Percentiles rank a stretch among this genome's conserved stretches.
Conservation (phyloP, 2,113 vertebrate genomes). For the Bubo bubo region DNA sequence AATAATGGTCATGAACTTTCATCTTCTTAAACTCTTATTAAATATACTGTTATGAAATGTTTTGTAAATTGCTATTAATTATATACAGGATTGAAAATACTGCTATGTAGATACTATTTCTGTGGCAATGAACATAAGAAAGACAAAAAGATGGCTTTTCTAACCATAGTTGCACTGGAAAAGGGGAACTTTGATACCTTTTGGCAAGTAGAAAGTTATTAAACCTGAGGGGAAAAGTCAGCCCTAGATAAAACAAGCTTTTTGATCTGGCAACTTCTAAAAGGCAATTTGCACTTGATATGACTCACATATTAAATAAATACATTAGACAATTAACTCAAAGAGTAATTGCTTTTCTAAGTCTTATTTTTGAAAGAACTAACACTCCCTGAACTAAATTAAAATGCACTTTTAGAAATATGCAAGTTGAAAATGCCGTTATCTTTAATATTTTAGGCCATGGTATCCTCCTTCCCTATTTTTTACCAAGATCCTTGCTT, state of each 20-base stretch:
- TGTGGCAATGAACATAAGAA: not conserved
- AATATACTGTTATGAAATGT: not conserved
- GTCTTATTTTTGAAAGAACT: not conserved
- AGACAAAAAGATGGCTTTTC: not conserved
- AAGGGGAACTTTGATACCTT: slow-evolving; percentile 9
- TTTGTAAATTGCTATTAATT: slow-evolving; percentile 16
- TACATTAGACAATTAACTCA: slow-evolving; percentile 15
- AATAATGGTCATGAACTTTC: not conserved
- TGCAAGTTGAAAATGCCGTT: not conserved
- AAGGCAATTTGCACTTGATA: slow-evolving; percentile 30
- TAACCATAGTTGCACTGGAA: not conserved
- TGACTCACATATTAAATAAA: slow-evolving; percentile 31
- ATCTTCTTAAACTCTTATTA: not conserved
- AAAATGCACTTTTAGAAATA: not conserved
- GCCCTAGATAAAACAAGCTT: slow-evolving; percentile 1
- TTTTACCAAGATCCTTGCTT: not conserved
- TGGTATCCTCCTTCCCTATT: not conserved
- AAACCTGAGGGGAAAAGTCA: slow-evolving; percentile 7
- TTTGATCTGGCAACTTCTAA: slow-evolving; percentile 32
- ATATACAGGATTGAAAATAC: not conserved
- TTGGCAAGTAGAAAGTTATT: not conserved
- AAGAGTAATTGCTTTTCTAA: slow-evolving; percentile 4
- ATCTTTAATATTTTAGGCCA: not conserved
- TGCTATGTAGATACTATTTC: not conserved
- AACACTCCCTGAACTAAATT: not conserved